phyloP scores from a whole-genome alignment of 2,797 vertebrate genomes.

The Valencia hispanica region DNA sequence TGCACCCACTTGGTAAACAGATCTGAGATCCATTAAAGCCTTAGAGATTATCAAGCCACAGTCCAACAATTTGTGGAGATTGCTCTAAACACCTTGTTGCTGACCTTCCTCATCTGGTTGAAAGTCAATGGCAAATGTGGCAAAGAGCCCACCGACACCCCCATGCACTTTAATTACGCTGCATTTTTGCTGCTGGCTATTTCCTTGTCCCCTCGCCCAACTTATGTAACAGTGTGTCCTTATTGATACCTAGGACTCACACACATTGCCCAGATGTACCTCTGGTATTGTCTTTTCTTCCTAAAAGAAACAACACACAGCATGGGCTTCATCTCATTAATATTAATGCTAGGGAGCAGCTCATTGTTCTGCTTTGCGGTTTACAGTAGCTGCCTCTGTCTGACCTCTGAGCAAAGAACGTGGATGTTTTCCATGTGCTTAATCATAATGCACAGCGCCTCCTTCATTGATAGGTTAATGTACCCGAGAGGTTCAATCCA shows the following conservation, averaged over 20 bases:
- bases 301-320: conserved; percentile 54
- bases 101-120: conserved; percentile 75
- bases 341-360: conserved; percentile 61
- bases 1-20: conserved; percentile 83
- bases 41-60: conserved; percentile 81
- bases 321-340: conserved; percentile 63
- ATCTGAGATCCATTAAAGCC: conserved; percentile 81
- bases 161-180: conserved; percentile 74
- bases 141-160: conserved; percentile 61
- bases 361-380: conserved; percentile 55
- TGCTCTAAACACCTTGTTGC: conserved; percentile 77
- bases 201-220: conserved; percentile 29
- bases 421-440: conserved; percentile 68
- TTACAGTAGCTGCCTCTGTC: conserved; percentile 54
- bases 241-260: conserved; percentile 61
- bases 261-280: conserved; percentile 60
- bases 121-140: conserved; percentile 78
- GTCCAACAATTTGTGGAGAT: conserved; percentile 82
- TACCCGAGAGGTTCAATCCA: conserved; percentile 68
- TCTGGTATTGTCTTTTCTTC: conserved; percentile 55
- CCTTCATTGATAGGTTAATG: conserved; percentile 72
- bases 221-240: conserved; percentile 56
- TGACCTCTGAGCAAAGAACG: conserved; percentile 65
- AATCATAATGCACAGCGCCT: conserved; percentile 69
- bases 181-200: conserved; percentile 45